Evolutionary conservation across 1,140 invertebrate genomes (phyloP).

Genomic region (Listronotus oregonensis): DNA sequence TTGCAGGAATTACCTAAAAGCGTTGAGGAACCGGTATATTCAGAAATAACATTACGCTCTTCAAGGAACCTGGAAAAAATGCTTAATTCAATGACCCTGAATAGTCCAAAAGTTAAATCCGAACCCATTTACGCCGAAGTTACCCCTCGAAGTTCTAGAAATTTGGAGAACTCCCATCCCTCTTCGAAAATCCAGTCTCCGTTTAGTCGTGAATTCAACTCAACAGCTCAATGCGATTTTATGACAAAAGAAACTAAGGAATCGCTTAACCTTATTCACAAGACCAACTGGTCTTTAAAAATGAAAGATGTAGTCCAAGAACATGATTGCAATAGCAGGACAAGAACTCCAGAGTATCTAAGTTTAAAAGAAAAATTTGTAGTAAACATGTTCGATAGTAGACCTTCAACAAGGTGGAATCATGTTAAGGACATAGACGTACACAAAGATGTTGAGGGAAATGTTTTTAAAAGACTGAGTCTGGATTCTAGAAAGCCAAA

Average conservation of each 20-base stretch:
- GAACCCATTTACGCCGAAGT: neutral
- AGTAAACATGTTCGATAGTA: neutral
- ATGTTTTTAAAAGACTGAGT: neutral
- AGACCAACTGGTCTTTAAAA: conserved; percentile 3
- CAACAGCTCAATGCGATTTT: neutral
- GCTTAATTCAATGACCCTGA: neutral
- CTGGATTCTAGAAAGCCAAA: neutral
- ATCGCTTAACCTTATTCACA: conserved; percentile 1
- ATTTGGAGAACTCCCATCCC: neutral
- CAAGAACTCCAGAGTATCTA: neutral
- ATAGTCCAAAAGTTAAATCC: neutral
- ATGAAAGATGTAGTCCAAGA: neutral
- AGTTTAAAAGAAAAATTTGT: conserved; percentile 1
- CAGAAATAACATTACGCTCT: neutral
- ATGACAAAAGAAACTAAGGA: neutral
- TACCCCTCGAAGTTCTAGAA: neutral
- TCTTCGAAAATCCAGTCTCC: neutral
- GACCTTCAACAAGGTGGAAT: neutral
- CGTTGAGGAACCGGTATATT: neutral
- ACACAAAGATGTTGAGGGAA: neutral
- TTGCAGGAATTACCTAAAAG: neutral
- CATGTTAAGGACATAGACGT: neutral
- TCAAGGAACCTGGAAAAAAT: neutral
- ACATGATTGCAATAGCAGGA: neutral
- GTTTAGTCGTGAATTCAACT: neutral